These are phyloP conservation scores for Sylvia atricapilla DNA, from an alignment of 2,113 vertebrate species.

Conservation along the genomic window DNA sequence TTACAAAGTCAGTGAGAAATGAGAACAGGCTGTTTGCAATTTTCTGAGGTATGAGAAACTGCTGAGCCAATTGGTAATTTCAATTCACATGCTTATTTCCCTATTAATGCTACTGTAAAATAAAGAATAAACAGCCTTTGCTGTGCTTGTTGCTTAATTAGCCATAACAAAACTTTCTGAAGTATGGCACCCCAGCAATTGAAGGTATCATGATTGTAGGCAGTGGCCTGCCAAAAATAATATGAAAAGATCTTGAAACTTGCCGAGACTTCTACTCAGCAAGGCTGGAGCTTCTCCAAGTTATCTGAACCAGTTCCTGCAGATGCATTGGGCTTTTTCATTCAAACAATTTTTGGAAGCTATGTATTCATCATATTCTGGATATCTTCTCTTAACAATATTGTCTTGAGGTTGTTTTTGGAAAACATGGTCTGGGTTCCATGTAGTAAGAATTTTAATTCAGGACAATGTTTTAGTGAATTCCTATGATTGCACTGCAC, in stretches of 20 bases:
- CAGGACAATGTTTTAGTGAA: not conserved
- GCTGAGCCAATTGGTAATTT: slow-evolving; percentile 44
- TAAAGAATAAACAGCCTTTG: slow-evolving; percentile 48
- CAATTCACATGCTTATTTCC: slow-evolving; percentile 38
- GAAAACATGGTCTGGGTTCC: not conserved
- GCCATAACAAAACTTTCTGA: slow-evolving; percentile 44
- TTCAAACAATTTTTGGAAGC: not conserved
- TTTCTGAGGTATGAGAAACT: slow-evolving; percentile 55
- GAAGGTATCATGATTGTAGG: slow-evolving; percentile 14
- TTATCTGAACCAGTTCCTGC: slow-evolving; percentile 34
- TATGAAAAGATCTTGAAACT: slow-evolving; percentile 9
- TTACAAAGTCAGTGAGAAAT: slow-evolving; percentile 11
- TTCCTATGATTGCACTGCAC: not conserved
- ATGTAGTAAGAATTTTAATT: not conserved
- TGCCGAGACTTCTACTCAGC: slow-evolving; percentile 42
- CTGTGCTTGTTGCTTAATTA: slow-evolving; percentile 58
- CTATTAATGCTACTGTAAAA: slow-evolving; percentile 43
- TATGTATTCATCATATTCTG: slow-evolving; percentile 16
- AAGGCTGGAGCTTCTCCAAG: slow-evolving; percentile 41
- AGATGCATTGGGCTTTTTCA: not conserved
- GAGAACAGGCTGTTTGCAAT: slow-evolving; percentile 14
- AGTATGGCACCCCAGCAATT: slow-evolving; percentile 19
- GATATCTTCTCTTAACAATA: not conserved
- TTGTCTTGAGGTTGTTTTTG: not conserved
- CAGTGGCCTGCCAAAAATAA: slow-evolving; percentile 18